Conservation (phyloP, 2,888 invertebrate genomes). For the Caenorhabditis auriculariae region DNA sequence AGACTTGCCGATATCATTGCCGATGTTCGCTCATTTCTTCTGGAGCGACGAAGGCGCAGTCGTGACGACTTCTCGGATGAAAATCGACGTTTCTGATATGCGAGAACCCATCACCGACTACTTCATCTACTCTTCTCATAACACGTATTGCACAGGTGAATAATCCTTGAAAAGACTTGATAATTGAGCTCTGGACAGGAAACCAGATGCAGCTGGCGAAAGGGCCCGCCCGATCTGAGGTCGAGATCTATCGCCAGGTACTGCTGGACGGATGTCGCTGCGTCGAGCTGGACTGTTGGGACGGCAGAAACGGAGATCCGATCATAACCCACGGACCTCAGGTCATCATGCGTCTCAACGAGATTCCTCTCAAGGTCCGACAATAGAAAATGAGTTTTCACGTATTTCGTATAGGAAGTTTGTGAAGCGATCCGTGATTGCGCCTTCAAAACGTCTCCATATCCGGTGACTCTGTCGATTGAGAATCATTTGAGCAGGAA, state of each 20-base stretch:
- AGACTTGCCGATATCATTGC: slow-evolving; percentile 76
- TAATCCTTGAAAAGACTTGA: not conserved
- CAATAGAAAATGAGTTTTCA: not conserved
- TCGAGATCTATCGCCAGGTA: slow-evolving; percentile 95
- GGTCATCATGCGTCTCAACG: slow-evolving; percentile 49
- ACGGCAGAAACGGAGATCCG: slow-evolving; percentile 80
- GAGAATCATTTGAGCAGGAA: slow-evolving; percentile 87
- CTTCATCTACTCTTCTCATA: slow-evolving; percentile 54
- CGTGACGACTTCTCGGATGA: slow-evolving; percentile 75
- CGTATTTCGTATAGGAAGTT: slow-evolving; percentile 70
- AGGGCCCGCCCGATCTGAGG: slow-evolving; percentile 72
- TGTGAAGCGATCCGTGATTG: slow-evolving; percentile 95
- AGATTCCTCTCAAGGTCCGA: slow-evolving; percentile 31
- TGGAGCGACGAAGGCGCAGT: slow-evolving; percentile 99
- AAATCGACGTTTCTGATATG: slow-evolving; percentile 65
- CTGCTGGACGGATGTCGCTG: slow-evolving; percentile 94
- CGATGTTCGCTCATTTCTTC: slow-evolving; percentile 92
- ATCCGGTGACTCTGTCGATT: slow-evolving; percentile 93
- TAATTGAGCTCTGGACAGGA: not conserved
- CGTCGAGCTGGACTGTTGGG: slow-evolving; percentile 98
- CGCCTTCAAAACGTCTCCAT: slow-evolving; percentile 95
- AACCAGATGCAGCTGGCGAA: slow-evolving; percentile 2
- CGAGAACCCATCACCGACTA: slow-evolving; percentile 53
- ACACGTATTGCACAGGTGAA: slow-evolving; percentile 47
- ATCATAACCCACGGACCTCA: slow-evolving; percentile 92